Evolutionary conservation across 2,797 vertebrate genomes (phyloP).

Genomic region (Parauchenoglanis punctatus): DNA sequence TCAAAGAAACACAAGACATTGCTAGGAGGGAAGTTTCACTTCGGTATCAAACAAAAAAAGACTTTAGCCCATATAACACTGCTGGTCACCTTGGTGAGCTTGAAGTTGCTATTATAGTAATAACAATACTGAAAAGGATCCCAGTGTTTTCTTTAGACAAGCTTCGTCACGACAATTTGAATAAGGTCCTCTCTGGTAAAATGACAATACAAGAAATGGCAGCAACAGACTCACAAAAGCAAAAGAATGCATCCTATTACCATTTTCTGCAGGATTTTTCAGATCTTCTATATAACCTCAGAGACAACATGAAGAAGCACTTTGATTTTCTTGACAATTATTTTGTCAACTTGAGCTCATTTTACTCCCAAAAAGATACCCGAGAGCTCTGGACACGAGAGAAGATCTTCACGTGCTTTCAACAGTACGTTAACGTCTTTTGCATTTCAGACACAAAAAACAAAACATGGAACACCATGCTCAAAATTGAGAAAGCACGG

Average conservation of each 20-base stretch:
- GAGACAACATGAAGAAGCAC: slow-evolving; percentile 64
- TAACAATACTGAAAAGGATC: slow-evolving; percentile 60
- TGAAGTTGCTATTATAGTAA: slow-evolving; percentile 63
- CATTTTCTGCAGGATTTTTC: slow-evolving; percentile 50
- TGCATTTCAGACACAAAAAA: slow-evolving; percentile 60
- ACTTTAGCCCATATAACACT: slow-evolving; percentile 63
- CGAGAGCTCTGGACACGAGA: slow-evolving; percentile 51
- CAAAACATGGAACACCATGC: not conserved
- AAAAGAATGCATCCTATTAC: slow-evolving; percentile 58
- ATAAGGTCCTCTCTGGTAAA: slow-evolving; percentile 60
- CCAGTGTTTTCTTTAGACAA: slow-evolving; percentile 58
- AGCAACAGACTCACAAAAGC: not conserved
- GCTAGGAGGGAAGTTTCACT: slow-evolving; percentile 61
- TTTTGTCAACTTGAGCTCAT: slow-evolving; percentile 64
- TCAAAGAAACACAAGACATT: slow-evolving; percentile 66
- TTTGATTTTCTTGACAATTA: slow-evolving; percentile 65
- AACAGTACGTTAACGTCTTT: slow-evolving; percentile 62
- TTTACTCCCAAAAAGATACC: slow-evolving; percentile 57
- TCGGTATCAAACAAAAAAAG: slow-evolving; percentile 34
- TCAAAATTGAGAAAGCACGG: slow-evolving; percentile 7
- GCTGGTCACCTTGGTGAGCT: slow-evolving; percentile 68
- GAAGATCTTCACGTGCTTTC: slow-evolving; percentile 63
- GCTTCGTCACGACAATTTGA: slow-evolving; percentile 57
- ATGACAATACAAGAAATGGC: slow-evolving; percentile 46
- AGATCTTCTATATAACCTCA: slow-evolving; percentile 60